phyloP scores from a whole-genome alignment of 2,888 invertebrate species.

The Phragmatobia fuliginosa region DNA sequence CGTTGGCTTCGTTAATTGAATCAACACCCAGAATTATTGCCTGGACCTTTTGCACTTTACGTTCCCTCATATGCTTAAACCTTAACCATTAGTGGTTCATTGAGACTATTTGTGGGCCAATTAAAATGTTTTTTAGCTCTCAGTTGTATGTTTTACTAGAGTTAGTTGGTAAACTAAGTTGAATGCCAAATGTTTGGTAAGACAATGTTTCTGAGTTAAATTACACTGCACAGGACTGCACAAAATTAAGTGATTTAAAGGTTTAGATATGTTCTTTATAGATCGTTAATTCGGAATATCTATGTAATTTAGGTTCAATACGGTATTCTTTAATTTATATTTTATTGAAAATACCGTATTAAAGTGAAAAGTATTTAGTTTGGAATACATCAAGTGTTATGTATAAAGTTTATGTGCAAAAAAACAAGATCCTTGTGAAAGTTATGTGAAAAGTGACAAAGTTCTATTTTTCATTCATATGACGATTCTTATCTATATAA shows the following conservation, averaged over 20 bases:
- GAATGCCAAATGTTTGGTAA: not conserved
- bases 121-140: constrained; percentile 23
- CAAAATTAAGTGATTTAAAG: not conserved
- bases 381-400: too few relatives aligned
- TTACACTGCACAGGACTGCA: not conserved
- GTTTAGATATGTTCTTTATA: not conserved
- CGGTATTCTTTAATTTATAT: too few relatives aligned
- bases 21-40: constrained; percentile 46
- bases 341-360: not conserved
- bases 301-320: too few relatives aligned
- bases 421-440: too few relatives aligned
- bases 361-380: too few relatives aligned
- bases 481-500: too few relatives aligned
- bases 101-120: constrained; percentile 29
- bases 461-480: too few relatives aligned
- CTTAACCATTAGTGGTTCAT: constrained; percentile 23
- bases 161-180: not conserved
- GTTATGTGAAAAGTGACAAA: not conserved
- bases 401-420: too few relatives aligned
- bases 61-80: constrained; percentile 23
- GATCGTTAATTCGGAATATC: too few relatives aligned
- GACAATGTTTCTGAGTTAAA: not conserved
- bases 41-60: constrained; percentile 31
- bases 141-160: not conserved
- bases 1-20: constrained; percentile 63